Conservation (phyloP, 1,140 invertebrate genomes). For the Ruditapes philippinarum region DNA sequence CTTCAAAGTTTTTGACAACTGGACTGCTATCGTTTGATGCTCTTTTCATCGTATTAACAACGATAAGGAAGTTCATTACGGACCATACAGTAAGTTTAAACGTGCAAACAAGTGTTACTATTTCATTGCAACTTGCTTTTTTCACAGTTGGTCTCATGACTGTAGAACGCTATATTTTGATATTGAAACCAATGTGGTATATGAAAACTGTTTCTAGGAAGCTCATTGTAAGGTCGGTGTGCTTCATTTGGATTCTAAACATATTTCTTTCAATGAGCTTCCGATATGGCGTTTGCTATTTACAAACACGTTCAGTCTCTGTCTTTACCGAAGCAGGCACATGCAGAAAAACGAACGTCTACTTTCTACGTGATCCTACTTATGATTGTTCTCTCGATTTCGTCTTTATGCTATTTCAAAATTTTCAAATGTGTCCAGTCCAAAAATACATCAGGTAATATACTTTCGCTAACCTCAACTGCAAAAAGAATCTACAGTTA, state of each 20-base stretch:
- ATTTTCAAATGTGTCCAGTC: background rate
- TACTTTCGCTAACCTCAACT: background rate
- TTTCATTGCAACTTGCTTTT: background rate
- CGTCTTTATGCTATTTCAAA: background rate
- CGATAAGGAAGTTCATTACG: background rate
- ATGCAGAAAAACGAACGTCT: background rate
- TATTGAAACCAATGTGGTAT: conserved; percentile 2
- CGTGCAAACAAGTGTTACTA: background rate
- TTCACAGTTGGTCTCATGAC: conserved; percentile 11
- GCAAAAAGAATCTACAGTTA: background rate
- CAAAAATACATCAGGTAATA: background rate
- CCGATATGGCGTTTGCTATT: background rate
- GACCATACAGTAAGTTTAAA: background rate
- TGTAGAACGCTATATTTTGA: conserved; percentile 3
- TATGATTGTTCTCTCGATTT: background rate
- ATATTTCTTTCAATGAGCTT: background rate
- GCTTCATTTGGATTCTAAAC: background rate
- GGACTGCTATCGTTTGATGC: background rate
- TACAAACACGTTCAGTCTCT: background rate
- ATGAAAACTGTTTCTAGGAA: background rate
- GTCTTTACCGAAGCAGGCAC: background rate
- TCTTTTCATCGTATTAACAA: background rate
- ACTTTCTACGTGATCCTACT: background rate
- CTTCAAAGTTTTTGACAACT: background rate
- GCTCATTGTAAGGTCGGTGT: background rate